Percentiles rank a stretch among this genome's conserved stretches.
These are phyloP conservation scores for Onthophagus taurus DNA, from an alignment of 1,140 invertebrate species.

Conservation along the genomic window DNA sequence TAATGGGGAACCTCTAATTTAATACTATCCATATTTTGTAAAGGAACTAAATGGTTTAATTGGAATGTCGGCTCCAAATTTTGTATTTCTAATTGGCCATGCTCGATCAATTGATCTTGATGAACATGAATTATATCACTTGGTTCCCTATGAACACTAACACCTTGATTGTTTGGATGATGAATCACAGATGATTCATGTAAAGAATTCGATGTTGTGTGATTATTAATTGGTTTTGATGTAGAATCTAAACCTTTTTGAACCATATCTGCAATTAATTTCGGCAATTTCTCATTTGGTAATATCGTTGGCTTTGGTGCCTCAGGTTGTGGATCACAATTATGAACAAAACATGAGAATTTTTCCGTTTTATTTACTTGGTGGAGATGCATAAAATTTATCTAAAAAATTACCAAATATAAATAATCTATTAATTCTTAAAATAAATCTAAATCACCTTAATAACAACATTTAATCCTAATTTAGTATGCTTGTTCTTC, in stretches of 20 bases:
- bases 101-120: not conserved
- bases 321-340: slow-evolving; percentile 30
- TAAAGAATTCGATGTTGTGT: slow-evolving; percentile 4
- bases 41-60: slow-evolving; percentile 22
- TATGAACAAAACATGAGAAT: slow-evolving; percentile 32
- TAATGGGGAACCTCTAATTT: slow-evolving; percentile 23
- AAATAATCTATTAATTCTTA: not conserved
- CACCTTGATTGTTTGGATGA: too few relatives aligned
- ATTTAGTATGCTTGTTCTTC: slow-evolving; percentile 31
- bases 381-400: slow-evolving; percentile 35
- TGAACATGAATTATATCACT: too few relatives aligned
- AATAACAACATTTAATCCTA: slow-evolving; percentile 34
- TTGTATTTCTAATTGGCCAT: slow-evolving; percentile 5
- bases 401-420: slow-evolving; percentile 23
- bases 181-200: not conserved
- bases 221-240: slow-evolving; percentile 17
- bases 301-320: slow-evolving; percentile 20
- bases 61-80: slow-evolving; percentile 16
- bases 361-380: slow-evolving; percentile 22
- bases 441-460: slow-evolving; percentile 24
- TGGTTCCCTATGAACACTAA: too few relatives aligned
- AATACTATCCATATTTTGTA: slow-evolving; percentile 21
- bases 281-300: slow-evolving; percentile 23
- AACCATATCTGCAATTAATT: slow-evolving; percentile 30
- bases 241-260: slow-evolving; percentile 24